A percentile compares a stretch with the other conserved stretches of the same genome.
Evolutionary conservation across 2,113 vertebrate species (phyloP).

Genomic region (Charadrius vociferus): DNA sequence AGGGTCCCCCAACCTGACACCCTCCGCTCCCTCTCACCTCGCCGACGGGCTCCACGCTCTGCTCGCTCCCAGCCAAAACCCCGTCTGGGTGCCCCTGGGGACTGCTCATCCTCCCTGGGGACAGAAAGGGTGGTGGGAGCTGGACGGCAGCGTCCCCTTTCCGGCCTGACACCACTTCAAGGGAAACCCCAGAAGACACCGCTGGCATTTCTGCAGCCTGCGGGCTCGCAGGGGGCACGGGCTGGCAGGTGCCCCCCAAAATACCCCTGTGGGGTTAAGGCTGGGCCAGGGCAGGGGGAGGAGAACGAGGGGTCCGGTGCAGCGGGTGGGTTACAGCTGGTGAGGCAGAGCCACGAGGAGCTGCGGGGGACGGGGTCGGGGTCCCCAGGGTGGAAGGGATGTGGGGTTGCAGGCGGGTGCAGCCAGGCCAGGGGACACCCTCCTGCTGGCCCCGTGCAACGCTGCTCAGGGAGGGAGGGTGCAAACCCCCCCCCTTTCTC

Average conservation of each 20-base stretch:
- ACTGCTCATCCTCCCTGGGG: conserved; percentile 18
- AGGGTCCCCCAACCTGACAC: no score
- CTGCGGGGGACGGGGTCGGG: background rate
- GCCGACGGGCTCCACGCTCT: accelerated
- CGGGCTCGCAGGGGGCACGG: accelerated
- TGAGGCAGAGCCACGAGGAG: background rate
- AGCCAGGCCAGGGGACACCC: background rate
- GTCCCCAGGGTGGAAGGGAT: background rate
- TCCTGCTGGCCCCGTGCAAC: background rate
- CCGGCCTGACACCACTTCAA: background rate
- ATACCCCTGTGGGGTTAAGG: background rate
- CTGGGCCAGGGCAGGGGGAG: background rate
- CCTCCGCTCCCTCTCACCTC: conserved; percentile 19
- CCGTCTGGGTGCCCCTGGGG: background rate
- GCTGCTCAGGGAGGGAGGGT: background rate
- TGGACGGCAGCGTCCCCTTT: background rate
- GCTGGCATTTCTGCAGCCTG: background rate
- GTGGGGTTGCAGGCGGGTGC: background rate
- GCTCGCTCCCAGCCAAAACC: background rate
- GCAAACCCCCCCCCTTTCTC: background rate
- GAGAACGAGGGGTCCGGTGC: background rate
- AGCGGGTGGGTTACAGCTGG: background rate
- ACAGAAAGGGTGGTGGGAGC: background rate
- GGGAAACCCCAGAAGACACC: background rate
- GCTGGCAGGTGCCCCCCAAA: background rate